A percentile compares a stretch with the other conserved stretches of the same genome.
Evolutionary conservation across 92 coral and sea anemone species (phyloP).

Genomic region (Epizoanthus fatuus): DNA sequence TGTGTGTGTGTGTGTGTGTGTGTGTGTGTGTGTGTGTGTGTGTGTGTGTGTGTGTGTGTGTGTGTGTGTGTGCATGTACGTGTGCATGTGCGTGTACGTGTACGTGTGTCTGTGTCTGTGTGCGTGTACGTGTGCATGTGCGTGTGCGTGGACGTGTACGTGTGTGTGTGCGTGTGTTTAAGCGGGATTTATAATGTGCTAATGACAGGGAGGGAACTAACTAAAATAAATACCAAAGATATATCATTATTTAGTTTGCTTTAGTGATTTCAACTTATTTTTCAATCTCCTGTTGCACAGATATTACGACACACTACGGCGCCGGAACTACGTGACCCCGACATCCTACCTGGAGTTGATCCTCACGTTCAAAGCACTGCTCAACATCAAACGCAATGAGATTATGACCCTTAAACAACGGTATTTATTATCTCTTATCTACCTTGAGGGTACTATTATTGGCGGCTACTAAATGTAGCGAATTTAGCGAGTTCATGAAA

Average conservation of each 20-base stretch:
- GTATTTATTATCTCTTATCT: constrained; percentile 40
- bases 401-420: constrained; percentile 95
- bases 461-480: no score
- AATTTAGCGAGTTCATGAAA: no score
- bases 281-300: constrained; percentile 45
- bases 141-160: not conserved
- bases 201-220: not conserved
- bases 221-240: no score
- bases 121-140: not conserved
- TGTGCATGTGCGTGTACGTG: no score
- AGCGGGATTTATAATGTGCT: not conserved
- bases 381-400: constrained; percentile 94
- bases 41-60: not conserved
- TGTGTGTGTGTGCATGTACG: not conserved
- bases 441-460: no score
- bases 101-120: not conserved
- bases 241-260: no score
- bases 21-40: no score
- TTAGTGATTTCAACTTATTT: not conserved
- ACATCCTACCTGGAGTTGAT: constrained; percentile 99
- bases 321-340: constrained; percentile 98
- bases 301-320: constrained; percentile 89
- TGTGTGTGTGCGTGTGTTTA: not conserved
- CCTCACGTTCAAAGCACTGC: constrained; percentile 94
- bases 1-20: no score